Evolutionary conservation across 2,888 invertebrate species (phyloP), one percentile per base, ranked within the genome.

Genomic region (Cataglyphis albicans): DNA sequence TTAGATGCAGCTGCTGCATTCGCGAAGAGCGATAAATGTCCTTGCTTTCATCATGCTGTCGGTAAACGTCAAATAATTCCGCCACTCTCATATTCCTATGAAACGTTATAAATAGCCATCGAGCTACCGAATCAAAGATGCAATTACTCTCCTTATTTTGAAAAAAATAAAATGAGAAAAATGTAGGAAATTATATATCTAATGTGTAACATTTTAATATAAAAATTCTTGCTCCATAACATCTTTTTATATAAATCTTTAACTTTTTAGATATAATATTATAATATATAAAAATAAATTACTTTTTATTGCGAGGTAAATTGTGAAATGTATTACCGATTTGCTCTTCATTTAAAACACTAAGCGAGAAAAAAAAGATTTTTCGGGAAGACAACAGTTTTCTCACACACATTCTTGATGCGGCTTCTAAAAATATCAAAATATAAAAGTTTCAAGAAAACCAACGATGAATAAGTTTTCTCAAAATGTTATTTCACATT

Each of bases 1-100:
- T 76, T 78, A 18, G 72, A 68, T 57, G 72, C 70, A 78, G 72
- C 76, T 78, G 76, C 29, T 52, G 70, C 41, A n/a, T 55, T 78
- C 70, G 10, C 32, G 38, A 75, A 32, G 21, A 67, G 55, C 29
- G 25, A 57, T 57, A 57, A 76, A 15, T 29, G 9, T 1, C 9
- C n/a, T 38, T 64, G 10, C 35, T 25, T 48, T 75, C 75, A 21
- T 75, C 35, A 25, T 12, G n/a, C 7, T 52, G 1, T 25, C 25
- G 1, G 25, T 25, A 35, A 35, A 52, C 35, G 25, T 25, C 25
- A 65, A 75, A 52, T 65, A 35, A 52, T 75, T 48, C 10, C 3
- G 35, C 2, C 48, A 52, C 48, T 52, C 35, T 65, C 48, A 10
- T 65, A n/a, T 3, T 32, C 48, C 7, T 41, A 44, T n/a, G 32